These are phyloP conservation scores for Adelosebastes latens DNA, from an alignment of 2,797 vertebrate species.

Conservation along the genomic window DNA sequence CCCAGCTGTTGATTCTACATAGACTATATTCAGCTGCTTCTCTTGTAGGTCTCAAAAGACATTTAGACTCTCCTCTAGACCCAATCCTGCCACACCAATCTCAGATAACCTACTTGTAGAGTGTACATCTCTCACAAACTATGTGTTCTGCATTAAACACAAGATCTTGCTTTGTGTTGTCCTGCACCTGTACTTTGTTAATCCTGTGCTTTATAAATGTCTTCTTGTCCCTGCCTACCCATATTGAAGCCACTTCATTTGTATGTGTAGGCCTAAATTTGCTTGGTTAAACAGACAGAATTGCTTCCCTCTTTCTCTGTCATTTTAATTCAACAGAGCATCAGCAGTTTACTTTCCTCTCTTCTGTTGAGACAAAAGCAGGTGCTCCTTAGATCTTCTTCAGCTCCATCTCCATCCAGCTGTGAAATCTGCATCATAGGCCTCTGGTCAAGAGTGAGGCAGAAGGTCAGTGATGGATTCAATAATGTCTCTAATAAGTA, in stretches of 20 bases:
- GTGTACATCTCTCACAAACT: not conserved
- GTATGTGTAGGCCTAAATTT: not conserved
- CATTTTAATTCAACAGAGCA: not conserved
- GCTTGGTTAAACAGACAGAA: not conserved
- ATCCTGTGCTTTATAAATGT: not conserved
- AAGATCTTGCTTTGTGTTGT: not conserved
- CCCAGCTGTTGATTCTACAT: not conserved
- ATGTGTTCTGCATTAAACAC: not conserved
- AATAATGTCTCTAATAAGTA: not conserved
- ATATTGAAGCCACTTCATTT: not conserved
- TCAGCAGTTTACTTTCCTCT: not conserved
- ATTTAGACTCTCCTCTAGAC: not conserved
- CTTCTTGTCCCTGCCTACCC: not conserved
- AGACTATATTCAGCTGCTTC: not conserved
- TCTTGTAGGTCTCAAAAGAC: not conserved
- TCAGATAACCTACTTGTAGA: not conserved
- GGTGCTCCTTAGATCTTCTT: not conserved
- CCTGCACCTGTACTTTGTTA: not conserved
- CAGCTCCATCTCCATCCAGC: not conserved
- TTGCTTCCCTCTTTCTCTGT: not conserved
- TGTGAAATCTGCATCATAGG: not conserved
- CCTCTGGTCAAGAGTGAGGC: not conserved
- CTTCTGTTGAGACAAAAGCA: not conserved
- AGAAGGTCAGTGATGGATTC: not conserved
- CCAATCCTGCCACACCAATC: not conserved